phyloP scores from a whole-genome alignment of 1,140 invertebrate genomes.

The Mylabris phalerata region DNA sequence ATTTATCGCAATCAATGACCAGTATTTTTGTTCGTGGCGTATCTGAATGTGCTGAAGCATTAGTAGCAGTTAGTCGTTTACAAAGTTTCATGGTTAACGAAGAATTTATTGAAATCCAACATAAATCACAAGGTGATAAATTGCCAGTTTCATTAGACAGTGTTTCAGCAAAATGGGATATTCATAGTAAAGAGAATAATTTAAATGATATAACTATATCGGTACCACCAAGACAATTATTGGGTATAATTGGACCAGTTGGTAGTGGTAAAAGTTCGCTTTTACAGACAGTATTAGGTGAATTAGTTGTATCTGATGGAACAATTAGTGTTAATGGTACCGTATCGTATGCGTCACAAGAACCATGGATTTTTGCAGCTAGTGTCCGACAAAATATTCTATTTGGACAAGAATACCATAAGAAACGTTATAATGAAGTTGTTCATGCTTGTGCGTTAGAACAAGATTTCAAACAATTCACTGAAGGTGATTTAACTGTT shows the following conservation, averaged over 20 bases:
- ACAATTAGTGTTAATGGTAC: slow-evolving; percentile 49
- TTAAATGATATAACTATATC: slow-evolving; percentile 48
- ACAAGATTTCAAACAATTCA: slow-evolving; percentile 68
- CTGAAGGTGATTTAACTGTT: slow-evolving; percentile 66
- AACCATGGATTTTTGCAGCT: slow-evolving; percentile 65
- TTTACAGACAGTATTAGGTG: slow-evolving; percentile 47
- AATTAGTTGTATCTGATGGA: slow-evolving; percentile 53
- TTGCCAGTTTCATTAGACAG: slow-evolving; percentile 36
- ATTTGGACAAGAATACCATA: slow-evolving; percentile 60
- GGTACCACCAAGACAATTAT: slow-evolving; percentile 49
- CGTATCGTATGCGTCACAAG: slow-evolving; percentile 68
- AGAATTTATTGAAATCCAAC: slow-evolving; percentile 40
- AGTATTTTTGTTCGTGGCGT: slow-evolving; percentile 66
- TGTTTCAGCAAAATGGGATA: slow-evolving; percentile 44
- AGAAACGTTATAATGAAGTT: slow-evolving; percentile 54
- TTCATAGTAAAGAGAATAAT: slow-evolving; percentile 31
- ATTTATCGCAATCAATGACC: no score
- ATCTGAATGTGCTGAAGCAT: slow-evolving; percentile 53
- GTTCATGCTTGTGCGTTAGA: slow-evolving; percentile 56
- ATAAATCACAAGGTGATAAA: slow-evolving; percentile 19
- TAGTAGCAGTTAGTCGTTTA: slow-evolving; percentile 54
- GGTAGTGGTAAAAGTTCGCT: slow-evolving; percentile 54
- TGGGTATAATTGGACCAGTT: slow-evolving; percentile 58
- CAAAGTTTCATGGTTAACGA: slow-evolving; percentile 49
- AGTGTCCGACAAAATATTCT: slow-evolving; percentile 68